Percentiles rank a stretch among this genome's conserved stretches.
Conservation (phyloP, 2,113 vertebrate species). For the Neodon shergylaensis region DNA sequence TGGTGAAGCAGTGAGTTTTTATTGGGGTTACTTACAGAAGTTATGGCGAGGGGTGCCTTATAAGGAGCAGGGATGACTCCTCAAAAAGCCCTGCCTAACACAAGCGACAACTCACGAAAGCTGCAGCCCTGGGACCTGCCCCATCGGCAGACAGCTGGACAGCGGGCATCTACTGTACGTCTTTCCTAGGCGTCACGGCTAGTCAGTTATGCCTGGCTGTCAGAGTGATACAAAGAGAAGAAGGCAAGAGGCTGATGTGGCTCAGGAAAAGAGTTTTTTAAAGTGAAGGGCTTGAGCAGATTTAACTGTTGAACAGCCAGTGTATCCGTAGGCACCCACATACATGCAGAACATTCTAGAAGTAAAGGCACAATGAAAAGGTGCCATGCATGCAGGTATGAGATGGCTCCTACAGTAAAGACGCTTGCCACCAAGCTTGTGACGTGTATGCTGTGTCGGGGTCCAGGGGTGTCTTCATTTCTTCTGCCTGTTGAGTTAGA, state of each 20-base stretch:
- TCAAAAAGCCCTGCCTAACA: neutral
- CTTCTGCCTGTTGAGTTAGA: neutral
- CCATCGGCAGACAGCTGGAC: neutral
- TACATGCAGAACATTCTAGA: neutral
- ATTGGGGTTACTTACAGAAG: neutral
- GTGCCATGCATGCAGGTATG: neutral
- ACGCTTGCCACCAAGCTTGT: too few species aligned
- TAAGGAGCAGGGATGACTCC: neutral
- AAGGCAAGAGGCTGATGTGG: neutral
- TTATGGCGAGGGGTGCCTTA: neutral
- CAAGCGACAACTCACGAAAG: neutral
- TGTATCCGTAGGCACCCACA: neutral
- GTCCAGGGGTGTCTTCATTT: accelerated
- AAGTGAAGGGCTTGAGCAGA: neutral
- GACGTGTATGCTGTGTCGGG: neutral
- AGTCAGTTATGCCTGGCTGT: neutral
- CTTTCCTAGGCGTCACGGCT: neutral
- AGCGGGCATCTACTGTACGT: neutral
- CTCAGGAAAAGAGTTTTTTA: neutral
- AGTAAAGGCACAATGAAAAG: neutral
- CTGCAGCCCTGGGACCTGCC: neutral
- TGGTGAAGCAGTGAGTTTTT: neutral
- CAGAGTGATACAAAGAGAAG: neutral
- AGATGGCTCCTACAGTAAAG: neutral
- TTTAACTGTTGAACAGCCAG: neutral